phyloP scores from a whole-genome alignment of 1,140 invertebrate genomes.

The Carposina sasakii region DNA sequence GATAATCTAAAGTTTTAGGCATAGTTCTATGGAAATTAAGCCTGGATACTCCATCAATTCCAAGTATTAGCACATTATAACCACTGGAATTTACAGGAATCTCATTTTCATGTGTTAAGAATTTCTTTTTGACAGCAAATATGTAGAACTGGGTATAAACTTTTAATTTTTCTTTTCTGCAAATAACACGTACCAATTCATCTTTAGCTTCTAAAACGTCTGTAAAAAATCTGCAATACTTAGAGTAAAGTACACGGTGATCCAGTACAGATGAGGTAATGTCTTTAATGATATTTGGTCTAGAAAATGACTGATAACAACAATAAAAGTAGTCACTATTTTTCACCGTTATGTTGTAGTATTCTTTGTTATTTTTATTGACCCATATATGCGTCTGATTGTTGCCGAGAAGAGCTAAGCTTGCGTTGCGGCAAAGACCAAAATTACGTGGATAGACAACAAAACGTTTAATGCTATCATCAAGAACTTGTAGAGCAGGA shows the following conservation, averaged over 20 bases:
- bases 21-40: constrained; percentile 29
- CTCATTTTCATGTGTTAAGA: constrained; percentile 3
- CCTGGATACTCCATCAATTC: constrained; percentile 25
- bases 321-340: no score
- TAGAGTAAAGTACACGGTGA: constrained; percentile 46
- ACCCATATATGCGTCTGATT: constrained; percentile 77
- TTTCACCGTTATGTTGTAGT: no score
- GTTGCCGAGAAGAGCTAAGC: constrained; percentile 74
- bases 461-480: constrained; percentile 70
- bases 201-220: constrained; percentile 47
- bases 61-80: constrained; percentile 25
- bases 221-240: constrained; percentile 51
- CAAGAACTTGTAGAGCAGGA: constrained; percentile 82
- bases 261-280: constrained; percentile 40
- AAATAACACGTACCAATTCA: constrained; percentile 77
- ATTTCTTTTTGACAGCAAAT: constrained; percentile 70
- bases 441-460: constrained; percentile 53
- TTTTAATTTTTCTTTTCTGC: constrained; percentile 49
- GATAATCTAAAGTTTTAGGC: constrained; percentile 21
- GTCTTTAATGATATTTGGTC: constrained; percentile 57
- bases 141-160: constrained; percentile 80
- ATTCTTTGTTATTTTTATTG: no score
- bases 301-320: constrained; percentile 75
- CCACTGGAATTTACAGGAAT: no score
- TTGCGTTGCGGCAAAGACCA: constrained; percentile 45